Evolutionary conservation across 1,140 invertebrate genomes (phyloP).

Genomic region (Chlorops oryzae): DNA sequence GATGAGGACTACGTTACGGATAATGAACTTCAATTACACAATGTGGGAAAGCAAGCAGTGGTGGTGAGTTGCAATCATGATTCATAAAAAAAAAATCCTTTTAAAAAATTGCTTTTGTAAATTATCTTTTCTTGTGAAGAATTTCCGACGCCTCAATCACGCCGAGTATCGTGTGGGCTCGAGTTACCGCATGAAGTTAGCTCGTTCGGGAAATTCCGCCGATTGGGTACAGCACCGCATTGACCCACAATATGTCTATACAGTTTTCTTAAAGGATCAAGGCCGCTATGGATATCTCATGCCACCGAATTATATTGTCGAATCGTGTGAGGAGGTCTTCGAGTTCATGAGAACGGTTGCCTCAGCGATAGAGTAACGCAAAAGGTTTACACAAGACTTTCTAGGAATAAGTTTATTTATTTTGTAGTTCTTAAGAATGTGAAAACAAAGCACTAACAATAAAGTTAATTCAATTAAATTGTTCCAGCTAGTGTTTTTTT

Average conservation of each 20-base stretch:
- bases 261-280: constrained; percentile 73
- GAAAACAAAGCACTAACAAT: too few relatives aligned
- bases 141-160: constrained; percentile 32
- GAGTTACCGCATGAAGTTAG: constrained; percentile 37
- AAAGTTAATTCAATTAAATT: too few relatives aligned
- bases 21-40: constrained; percentile 27
- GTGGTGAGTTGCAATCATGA: constrained; percentile 15
- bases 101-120: not conserved
- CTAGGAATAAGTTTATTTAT: too few relatives aligned
- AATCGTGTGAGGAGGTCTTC: constrained; percentile 73
- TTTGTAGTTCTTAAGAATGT: too few relatives aligned
- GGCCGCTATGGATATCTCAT: constrained; percentile 72
- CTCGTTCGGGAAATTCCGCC: constrained; percentile 54
- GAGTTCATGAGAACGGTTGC: constrained; percentile 66
- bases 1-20: constrained; percentile 37
- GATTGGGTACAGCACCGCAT: constrained; percentile 66
- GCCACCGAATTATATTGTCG: constrained; percentile 66
- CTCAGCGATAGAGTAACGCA: constrained; percentile 26
- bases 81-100: too few relatives aligned
- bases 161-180: constrained; percentile 39
- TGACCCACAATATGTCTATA: constrained; percentile 66
- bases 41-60: constrained; percentile 27
- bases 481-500: too few relatives aligned
- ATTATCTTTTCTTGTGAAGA: constrained; percentile 17
- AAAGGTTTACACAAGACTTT: too few relatives aligned